phyloP scores from a whole-genome alignment of 2,888 invertebrate species.

The Dilophus febrilis region DNA sequence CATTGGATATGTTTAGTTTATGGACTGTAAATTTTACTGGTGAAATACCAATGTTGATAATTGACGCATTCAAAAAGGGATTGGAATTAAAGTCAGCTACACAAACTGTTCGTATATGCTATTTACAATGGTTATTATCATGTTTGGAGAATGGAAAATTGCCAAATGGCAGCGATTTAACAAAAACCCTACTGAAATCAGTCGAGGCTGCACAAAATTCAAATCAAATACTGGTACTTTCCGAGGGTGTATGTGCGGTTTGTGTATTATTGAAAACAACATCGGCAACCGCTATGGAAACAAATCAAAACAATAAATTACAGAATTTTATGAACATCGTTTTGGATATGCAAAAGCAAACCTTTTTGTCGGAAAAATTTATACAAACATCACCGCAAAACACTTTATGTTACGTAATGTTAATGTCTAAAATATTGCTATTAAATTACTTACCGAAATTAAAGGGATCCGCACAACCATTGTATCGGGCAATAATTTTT shows the following conservation, averaged over 20 bases:
- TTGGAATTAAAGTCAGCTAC: conserved; percentile 58
- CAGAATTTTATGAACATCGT: conserved; percentile 49
- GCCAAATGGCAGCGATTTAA: conserved; percentile 31
- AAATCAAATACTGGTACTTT: conserved; percentile 47
- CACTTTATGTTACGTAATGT: conserved; percentile 50
- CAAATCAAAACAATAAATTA: conserved; percentile 31
- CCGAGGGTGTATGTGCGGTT: conserved; percentile 54
- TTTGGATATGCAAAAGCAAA: conserved; percentile 57
- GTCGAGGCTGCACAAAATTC: conserved; percentile 63
- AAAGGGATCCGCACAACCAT: conserved; percentile 43
- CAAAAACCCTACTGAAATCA: conserved; percentile 47
- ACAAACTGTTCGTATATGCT: conserved; percentile 57
- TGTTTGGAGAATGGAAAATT: conserved; percentile 40
- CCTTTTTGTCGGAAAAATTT: conserved; percentile 70
- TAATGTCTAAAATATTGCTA: conserved; percentile 54
- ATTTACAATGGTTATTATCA: conserved; percentile 55
- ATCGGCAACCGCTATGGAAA: conserved; percentile 29
- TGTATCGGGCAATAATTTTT: conserved; percentile 53
- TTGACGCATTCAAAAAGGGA: conserved; percentile 56
- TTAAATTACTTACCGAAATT: conserved; percentile 50
- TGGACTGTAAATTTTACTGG: conserved; percentile 56
- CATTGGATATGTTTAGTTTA: conserved; percentile 59
- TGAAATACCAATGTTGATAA: conserved; percentile 45
- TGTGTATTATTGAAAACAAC: conserved; percentile 44
- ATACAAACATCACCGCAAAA: conserved; percentile 53